These are phyloP conservation scores for Pentalonia nigronervosa DNA, from an alignment of 1,140 invertebrate species.

Conservation along the genomic window DNA sequence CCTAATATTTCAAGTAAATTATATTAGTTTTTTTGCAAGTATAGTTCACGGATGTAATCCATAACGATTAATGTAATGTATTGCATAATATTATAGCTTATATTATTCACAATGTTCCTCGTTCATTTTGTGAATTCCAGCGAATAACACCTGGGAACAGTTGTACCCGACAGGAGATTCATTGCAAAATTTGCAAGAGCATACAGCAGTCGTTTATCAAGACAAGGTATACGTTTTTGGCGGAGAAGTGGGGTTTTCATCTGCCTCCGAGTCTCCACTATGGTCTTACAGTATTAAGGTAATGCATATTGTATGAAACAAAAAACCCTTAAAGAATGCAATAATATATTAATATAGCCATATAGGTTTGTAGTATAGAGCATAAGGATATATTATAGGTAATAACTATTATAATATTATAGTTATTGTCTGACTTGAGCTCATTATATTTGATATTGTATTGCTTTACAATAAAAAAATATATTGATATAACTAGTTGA, in stretches of 20 bases:
- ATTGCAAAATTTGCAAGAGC: slow-evolving; percentile 83
- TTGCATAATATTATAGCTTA: not conserved
- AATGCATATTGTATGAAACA: slow-evolving; percentile 59
- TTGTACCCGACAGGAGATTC: slow-evolving; percentile 74
- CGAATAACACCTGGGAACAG: slow-evolving; percentile 74
- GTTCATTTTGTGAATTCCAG: slow-evolving; percentile 73
- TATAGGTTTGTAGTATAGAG: not conserved
- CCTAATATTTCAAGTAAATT: not conserved
- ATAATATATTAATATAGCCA: not conserved
- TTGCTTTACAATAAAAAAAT: not conserved
- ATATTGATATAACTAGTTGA: not conserved
- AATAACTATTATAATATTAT: not conserved
- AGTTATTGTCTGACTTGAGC: not conserved
- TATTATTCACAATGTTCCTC: not conserved
- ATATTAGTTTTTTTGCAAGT: slow-evolving; percentile 10
- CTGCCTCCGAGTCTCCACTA: slow-evolving; percentile 81
- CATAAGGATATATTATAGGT: not conserved
- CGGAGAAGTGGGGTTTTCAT: slow-evolving; percentile 83
- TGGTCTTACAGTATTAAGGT: slow-evolving; percentile 88
- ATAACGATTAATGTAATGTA: slow-evolving; percentile 3
- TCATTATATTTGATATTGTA: not conserved
- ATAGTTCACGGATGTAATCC: not conserved
- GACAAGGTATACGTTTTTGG: slow-evolving; percentile 86
- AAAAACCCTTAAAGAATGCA: not conserved
- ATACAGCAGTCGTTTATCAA: slow-evolving; percentile 80